Conservation (phyloP, 2,888 invertebrate species). For the Cataglyphis albicans region DNA sequence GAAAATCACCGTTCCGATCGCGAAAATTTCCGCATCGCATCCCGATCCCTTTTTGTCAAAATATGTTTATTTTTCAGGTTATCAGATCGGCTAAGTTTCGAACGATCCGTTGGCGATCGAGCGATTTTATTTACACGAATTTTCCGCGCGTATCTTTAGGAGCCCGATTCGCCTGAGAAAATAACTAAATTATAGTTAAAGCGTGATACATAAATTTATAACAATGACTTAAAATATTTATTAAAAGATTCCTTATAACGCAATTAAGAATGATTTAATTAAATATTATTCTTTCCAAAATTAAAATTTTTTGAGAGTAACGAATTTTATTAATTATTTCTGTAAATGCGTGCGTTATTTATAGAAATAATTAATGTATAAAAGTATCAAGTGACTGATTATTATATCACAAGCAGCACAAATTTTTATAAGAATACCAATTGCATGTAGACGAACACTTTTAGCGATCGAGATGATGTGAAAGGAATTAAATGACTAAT, state of each 20-base stretch:
- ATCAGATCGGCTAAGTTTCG: slow-evolving; percentile 9
- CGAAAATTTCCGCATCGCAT: slow-evolving; percentile 9
- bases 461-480: neutral
- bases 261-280: neutral
- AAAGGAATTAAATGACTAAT: neutral
- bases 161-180: neutral
- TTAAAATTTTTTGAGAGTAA: neutral
- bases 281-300: neutral
- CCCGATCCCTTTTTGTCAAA: slow-evolving; percentile 25
- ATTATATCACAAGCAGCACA: neutral
- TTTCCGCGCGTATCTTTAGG: neutral
- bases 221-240: neutral
- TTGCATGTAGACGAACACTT: neutral
- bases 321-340: neutral
- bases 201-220: neutral
- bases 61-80: neutral
- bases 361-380: neutral
- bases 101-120: neutral
- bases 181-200: neutral
- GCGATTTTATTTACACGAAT: neutral
- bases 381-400: neutral
- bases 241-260: neutral
- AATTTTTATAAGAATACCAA: neutral
- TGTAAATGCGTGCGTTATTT: neutral
- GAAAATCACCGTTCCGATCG: slow-evolving; percentile 40